phyloP scores from a whole-genome alignment of 2,888 invertebrate species.

The Ashinkailepas kermadecensis region DNA sequence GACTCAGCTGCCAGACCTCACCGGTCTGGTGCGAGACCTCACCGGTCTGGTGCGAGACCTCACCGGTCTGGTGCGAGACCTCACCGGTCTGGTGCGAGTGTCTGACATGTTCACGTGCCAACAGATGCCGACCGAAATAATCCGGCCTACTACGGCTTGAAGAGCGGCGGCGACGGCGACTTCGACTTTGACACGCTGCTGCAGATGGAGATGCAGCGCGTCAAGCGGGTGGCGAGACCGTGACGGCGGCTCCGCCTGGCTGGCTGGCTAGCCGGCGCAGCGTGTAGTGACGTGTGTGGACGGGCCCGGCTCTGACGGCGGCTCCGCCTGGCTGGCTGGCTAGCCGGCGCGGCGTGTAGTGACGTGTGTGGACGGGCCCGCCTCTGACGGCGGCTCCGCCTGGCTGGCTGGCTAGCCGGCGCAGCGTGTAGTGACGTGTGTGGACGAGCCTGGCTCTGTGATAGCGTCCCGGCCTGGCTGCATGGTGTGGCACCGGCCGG shows the following conservation, averaged over 20 bases:
- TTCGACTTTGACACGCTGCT: constrained; percentile 14
- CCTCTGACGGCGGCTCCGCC: no score
- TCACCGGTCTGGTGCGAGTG: not conserved
- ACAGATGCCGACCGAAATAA: constrained; percentile 11
- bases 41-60: not conserved
- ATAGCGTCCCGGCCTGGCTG: no score
- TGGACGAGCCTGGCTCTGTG: no score
- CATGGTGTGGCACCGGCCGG: no score
- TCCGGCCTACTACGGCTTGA: constrained; percentile 14
- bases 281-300: no score
- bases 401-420: no score
- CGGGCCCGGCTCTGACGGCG: not conserved
- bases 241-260: not conserved
- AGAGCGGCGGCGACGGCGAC: not conserved
- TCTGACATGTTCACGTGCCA: no score
- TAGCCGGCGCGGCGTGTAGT: constrained; percentile 1
- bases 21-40: not conserved
- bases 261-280: no score
- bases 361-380: not conserved
- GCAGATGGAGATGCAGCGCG: constrained; percentile 16
- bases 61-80: not conserved
- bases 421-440: no score
- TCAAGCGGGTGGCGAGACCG: not conserved
- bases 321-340: not conserved
- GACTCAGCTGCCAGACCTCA: not conserved